phyloP scores from a whole-genome alignment of 2,797 vertebrate genomes.

The Coregonus sp. region DNA sequence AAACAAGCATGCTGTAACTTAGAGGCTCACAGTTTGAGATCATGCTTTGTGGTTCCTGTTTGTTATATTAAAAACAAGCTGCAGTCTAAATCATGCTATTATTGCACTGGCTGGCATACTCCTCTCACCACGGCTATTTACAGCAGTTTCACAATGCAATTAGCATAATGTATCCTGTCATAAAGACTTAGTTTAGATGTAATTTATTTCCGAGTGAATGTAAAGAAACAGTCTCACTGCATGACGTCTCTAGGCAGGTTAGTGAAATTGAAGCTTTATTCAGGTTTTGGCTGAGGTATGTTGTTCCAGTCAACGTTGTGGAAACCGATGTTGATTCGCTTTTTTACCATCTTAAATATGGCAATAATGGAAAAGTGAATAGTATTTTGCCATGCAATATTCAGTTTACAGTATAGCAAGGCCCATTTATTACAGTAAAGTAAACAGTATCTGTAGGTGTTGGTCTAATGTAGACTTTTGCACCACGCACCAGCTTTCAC shows the following conservation, averaged over 20 bases:
- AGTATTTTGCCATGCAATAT: background rate
- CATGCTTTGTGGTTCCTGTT: conserved; percentile 18
- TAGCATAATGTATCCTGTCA: conserved; percentile 31
- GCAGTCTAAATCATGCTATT: conserved; percentile 41
- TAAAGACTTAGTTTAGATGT: conserved; percentile 31
- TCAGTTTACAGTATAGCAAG: background rate
- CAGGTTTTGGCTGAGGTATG: conserved; percentile 7
- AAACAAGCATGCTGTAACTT: conserved; percentile 5
- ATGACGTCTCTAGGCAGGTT: conserved; percentile 42
- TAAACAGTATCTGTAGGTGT: background rate
- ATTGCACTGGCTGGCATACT: conserved; percentile 25
- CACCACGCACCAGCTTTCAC: background rate
- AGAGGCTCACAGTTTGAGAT: background rate
- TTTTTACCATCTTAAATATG: background rate
- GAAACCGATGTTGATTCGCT: background rate
- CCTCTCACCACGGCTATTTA: conserved; percentile 31
- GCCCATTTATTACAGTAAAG: background rate
- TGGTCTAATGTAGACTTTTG: background rate
- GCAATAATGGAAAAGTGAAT: background rate
- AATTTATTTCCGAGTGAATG: conserved; percentile 21
- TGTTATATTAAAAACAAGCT: conserved; percentile 42
- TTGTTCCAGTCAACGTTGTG: background rate
- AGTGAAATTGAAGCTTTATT: conserved; percentile 25
- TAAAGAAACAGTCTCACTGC: conserved; percentile 13
- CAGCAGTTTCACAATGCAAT: conserved; percentile 40